Base-by-base conservation (phyloP, 2,113 vertebrate species). In the Dasypus novemcinctus region DNA sequence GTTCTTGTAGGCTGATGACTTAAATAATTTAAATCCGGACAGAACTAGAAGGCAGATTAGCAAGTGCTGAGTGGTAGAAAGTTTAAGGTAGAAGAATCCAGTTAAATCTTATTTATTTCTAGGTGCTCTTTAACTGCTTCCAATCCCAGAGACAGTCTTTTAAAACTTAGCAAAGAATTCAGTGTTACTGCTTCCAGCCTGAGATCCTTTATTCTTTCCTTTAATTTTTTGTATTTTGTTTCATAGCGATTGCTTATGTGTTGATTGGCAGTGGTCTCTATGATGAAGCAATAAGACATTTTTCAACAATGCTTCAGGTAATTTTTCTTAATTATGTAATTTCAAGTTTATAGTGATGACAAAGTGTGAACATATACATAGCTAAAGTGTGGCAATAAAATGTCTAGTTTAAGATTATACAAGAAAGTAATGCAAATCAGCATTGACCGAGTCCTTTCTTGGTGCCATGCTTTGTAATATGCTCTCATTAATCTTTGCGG, bases 211-310 rank as follows among this genome's bases (percentile, higher is more conserved):
- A 33, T 87, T 88, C 72, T 82, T 57, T 54, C 4, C 80, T 87
- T 91, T 94, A 72, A 96, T n/a, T 8, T 21, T 92, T 64, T 85
- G 84, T 86, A n/a, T 93, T 97, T 96, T 81, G 0, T 97, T 96
- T 98, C 97, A 3, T 95, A 99, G 99, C 99, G 79, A 99, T 99
- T 95, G 99, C 99, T 46, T 99, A 99, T 1, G 99, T 99, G 95
- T 98, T 99, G 98, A 99, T 99, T 93, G 99, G 99, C 94, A 99
- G 99, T 38, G 98, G 99, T 25, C 98, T 99, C 72, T 99, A 99
- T 41, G 99, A 99, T 97, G 99, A 99, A 99, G 99, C 99, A 87
- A 99, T 99, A 97, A 99, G 98, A 96, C 99, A 99, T 96, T 99
- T 99, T 98, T 99, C 99, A 43, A 99, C 99, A 72, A 98, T 99